Evolutionary conservation across 2,888 invertebrate genomes (phyloP).

Genomic region (Bellardia bayeri): DNA sequence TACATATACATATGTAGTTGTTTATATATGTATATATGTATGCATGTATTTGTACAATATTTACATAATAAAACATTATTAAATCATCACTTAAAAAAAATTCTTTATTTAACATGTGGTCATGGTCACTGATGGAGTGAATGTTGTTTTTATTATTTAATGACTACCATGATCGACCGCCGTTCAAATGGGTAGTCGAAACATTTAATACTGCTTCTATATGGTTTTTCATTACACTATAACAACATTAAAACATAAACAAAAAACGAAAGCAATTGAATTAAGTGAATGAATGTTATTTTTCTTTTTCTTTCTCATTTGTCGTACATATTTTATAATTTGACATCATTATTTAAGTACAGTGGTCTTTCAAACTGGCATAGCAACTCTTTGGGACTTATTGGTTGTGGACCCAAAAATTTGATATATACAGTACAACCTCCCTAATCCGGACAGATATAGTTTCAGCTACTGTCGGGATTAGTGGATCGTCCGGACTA

Average conservation of each 20-base stretch:
- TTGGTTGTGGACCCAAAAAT: too few species aligned
- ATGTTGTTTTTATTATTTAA: constrained; percentile 23
- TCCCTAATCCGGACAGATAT: too few species aligned
- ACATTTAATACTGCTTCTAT: constrained; percentile 1
- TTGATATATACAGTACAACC: too few species aligned
- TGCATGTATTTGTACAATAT: not conserved
- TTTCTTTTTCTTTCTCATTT: not conserved
- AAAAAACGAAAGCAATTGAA: constrained; percentile 19
- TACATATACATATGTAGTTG: too few species aligned
- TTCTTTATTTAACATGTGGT: constrained; percentile 53
- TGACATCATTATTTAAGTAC: constrained; percentile 27
- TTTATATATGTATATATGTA: not conserved
- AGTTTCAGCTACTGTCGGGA: too few species aligned
- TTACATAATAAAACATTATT: constrained; percentile 40
- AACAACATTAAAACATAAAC: not conserved
- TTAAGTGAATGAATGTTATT: constrained; percentile 5
- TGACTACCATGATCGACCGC: not conserved
- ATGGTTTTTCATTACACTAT: constrained; percentile 1
- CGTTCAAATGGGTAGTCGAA: not conserved
- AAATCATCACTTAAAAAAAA: constrained; percentile 62
- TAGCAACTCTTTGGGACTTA: too few species aligned
- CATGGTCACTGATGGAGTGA: constrained; percentile 43
- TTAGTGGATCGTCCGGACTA: too few species aligned
- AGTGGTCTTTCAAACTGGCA: too few species aligned
- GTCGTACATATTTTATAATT: not conserved